These are phyloP conservation scores for Charadrius vociferus DNA, from an alignment of 2,113 vertebrate genomes.

Conservation along the genomic window DNA sequence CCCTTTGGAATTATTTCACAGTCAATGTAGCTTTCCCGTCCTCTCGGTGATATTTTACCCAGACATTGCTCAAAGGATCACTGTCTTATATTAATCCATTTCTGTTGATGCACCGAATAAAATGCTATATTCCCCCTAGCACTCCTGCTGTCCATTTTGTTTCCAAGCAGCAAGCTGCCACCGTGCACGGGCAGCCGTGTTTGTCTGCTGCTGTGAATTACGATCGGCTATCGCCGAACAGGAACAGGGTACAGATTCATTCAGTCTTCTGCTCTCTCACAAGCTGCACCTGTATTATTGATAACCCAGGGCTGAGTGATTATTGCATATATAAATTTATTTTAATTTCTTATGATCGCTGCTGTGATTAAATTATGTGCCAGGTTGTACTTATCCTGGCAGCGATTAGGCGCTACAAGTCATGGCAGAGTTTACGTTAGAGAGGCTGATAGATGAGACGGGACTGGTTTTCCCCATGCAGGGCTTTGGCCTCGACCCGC, in stretches of 20 bases:
- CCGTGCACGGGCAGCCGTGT: not conserved
- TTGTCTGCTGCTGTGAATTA: conserved; percentile 25
- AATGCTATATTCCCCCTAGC: conserved; percentile 35
- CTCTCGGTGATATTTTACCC: conserved; percentile 32
- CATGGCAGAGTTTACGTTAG: not conserved
- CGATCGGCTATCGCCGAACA: not conserved
- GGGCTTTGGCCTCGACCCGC: not conserved
- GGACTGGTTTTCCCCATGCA: not conserved
- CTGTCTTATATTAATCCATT: conserved; percentile 54
- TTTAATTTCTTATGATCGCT: conserved; percentile 42
- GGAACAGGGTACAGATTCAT: not conserved
- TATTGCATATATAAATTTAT: not conserved
- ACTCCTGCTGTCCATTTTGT: conserved; percentile 33
- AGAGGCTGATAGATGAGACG: not conserved
- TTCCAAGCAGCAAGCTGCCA: conserved; percentile 29
- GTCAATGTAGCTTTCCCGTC: conserved; percentile 43
- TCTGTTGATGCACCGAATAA: conserved; percentile 33
- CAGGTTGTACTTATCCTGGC: not conserved
- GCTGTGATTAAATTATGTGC: conserved; percentile 29
- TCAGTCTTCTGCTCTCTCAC: not conserved
- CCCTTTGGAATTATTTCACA: conserved; percentile 53
- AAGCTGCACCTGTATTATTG: conserved; percentile 26
- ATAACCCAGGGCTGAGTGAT: conserved; percentile 23
- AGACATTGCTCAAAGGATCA: conserved; percentile 32
- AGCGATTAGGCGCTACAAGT: not conserved